Conservation (phyloP, 2,797 vertebrate genomes). For the Mico argentatus region DNA sequence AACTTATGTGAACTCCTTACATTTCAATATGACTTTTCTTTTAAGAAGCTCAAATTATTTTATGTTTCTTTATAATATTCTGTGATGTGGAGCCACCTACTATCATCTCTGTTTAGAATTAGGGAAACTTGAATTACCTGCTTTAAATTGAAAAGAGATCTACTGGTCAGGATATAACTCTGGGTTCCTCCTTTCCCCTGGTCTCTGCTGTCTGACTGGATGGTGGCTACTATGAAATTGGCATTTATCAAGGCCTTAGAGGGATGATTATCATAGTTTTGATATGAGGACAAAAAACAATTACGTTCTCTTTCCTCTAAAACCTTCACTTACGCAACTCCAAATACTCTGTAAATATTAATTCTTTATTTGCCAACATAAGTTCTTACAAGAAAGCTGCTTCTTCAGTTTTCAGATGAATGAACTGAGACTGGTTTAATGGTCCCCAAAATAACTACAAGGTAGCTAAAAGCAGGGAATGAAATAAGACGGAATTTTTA, state of each 20-base stretch:
- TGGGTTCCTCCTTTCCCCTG: background rate
- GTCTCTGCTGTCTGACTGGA: background rate
- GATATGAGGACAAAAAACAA: background rate
- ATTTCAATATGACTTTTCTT: background rate
- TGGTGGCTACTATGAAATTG: background rate
- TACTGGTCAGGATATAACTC: background rate
- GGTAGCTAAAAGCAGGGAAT: background rate
- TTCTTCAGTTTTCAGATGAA: constrained; percentile 21
- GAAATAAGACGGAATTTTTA: background rate
- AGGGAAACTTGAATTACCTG: constrained; percentile 20
- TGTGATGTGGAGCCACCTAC: background rate
- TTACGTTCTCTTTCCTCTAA: background rate
- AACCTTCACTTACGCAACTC: background rate
- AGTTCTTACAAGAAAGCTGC: background rate
- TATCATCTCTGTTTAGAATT: background rate
- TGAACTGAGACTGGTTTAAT: background rate
- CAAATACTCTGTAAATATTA: background rate
- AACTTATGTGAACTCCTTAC: background rate
- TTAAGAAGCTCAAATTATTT: constrained; percentile 36
- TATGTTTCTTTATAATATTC: constrained; percentile 25
- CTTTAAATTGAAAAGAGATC: background rate
- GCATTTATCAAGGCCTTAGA: background rate
- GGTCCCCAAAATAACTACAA: background rate
- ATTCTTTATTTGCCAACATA: background rate
- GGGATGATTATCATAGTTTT: background rate